Percentiles rank a stretch among this genome's conserved stretches.
These are phyloP conservation scores for Blennius ocellaris DNA, from an alignment of 2,113 vertebrate genomes.

Conservation along the genomic window DNA sequence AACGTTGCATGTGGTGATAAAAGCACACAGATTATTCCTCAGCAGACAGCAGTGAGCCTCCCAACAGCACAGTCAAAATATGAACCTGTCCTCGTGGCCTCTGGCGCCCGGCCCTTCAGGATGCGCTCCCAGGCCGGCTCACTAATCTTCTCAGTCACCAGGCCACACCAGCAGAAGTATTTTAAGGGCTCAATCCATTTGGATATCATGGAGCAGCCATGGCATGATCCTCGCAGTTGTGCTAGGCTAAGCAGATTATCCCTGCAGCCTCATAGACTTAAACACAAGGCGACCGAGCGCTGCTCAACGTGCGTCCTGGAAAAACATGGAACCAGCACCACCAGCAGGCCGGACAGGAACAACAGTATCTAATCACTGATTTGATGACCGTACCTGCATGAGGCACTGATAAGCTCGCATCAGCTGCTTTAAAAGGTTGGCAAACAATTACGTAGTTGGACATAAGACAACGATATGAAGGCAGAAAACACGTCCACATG, in stretches of 20 bases:
- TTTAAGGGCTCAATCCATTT: constrained; percentile 68
- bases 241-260: constrained; percentile 75
- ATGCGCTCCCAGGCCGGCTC: constrained; percentile 49
- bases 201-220: constrained; percentile 61
- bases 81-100: constrained; percentile 26
- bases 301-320: constrained; percentile 10
- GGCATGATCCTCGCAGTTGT: constrained; percentile 63
- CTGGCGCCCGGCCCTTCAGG: constrained; percentile 15
- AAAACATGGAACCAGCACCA: background rate
- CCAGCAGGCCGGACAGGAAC: no score
- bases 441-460: no score
- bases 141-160: constrained; percentile 68
- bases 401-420: no score
- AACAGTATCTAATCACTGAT: no score
- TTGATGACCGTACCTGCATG: no score
- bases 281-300: constrained; percentile 41
- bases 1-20: constrained; percentile 34
- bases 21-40: constrained; percentile 11
- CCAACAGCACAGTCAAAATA: constrained; percentile 38
- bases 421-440: no score
- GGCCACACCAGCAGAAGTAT: constrained; percentile 67
- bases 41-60: background rate
- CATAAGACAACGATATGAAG: no score
- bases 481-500: no score
- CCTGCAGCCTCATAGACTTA: constrained; percentile 55